Evolutionary conservation across 2,888 invertebrate genomes (phyloP).

Genomic region (Lepidochitona cinerea): DNA sequence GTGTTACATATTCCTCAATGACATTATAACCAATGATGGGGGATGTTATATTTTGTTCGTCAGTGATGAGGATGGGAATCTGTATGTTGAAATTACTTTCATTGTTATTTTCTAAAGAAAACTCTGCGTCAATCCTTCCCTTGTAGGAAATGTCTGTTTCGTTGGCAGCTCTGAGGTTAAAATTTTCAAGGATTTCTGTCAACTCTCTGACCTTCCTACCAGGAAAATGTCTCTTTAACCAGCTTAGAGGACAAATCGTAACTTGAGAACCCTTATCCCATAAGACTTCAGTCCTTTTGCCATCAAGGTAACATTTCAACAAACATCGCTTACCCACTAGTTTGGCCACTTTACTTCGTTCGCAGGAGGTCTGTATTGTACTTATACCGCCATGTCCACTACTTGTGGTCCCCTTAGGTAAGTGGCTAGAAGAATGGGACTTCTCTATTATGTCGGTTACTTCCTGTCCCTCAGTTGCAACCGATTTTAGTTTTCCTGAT

Average conservation of each 20-base stretch:
- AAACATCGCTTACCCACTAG: background rate
- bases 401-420: too few relatives aligned
- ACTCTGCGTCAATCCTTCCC: conserved; percentile 2
- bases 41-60: background rate
- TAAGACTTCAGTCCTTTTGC: background rate
- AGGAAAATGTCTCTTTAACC: conserved; percentile 3
- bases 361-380: too few relatives aligned
- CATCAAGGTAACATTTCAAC: background rate
- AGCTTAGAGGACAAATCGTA: too few relatives aligned
- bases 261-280: too few relatives aligned
- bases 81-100: background rate
- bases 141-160: background rate
- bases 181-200: background rate
- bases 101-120: background rate
- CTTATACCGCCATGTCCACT: too few relatives aligned
- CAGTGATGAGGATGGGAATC: background rate
- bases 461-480: too few relatives aligned
- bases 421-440: too few relatives aligned
- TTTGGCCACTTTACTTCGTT: too few relatives aligned
- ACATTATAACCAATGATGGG: conserved; percentile 10
- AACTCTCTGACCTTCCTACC: background rate
- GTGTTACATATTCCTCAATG: too few relatives aligned
- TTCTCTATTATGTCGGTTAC: too few relatives aligned
- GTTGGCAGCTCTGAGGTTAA: conserved; percentile 3
- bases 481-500: too few relatives aligned